Conservation (phyloP, 2,113 vertebrate genomes). For the Hydropotes inermis region DNA sequence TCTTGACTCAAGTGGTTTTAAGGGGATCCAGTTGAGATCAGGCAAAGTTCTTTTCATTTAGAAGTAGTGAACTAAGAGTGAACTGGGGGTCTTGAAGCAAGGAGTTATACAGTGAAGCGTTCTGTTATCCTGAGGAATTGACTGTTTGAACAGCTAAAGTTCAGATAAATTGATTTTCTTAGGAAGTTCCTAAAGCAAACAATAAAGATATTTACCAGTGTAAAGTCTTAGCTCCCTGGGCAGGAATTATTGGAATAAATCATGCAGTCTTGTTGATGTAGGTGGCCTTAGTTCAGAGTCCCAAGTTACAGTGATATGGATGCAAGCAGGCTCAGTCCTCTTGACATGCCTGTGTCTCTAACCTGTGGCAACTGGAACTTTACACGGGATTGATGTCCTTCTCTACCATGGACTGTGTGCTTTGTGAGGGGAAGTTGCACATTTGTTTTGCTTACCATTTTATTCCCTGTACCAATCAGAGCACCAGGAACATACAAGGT, state of each 20-base stretch:
- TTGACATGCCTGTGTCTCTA: background rate
- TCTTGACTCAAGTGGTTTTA: background rate
- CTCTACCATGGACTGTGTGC: background rate
- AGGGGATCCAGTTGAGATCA: background rate
- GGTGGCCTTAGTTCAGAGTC: background rate
- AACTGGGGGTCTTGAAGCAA: background rate
- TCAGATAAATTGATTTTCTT: background rate
- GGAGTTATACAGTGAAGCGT: background rate
- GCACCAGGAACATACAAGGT: background rate
- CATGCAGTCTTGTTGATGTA: background rate
- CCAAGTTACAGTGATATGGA: background rate
- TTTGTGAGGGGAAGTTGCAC: background rate
- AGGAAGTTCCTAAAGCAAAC: background rate
- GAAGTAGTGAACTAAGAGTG: background rate
- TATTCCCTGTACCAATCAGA: background rate
- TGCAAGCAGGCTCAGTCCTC: background rate
- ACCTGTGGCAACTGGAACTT: background rate
- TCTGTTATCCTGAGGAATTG: background rate
- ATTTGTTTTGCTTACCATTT: background rate
- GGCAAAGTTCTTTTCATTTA: background rate
- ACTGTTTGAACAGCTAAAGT: background rate
- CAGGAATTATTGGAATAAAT: constrained; percentile 12
- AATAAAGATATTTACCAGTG: background rate
- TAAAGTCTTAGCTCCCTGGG: background rate
- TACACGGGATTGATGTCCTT: background rate